A percentile compares a stretch with the other conserved stretches of the same genome.
Conservation (phyloP, 2,113 vertebrate genomes). For the Hirundichthys speculiger region DNA sequence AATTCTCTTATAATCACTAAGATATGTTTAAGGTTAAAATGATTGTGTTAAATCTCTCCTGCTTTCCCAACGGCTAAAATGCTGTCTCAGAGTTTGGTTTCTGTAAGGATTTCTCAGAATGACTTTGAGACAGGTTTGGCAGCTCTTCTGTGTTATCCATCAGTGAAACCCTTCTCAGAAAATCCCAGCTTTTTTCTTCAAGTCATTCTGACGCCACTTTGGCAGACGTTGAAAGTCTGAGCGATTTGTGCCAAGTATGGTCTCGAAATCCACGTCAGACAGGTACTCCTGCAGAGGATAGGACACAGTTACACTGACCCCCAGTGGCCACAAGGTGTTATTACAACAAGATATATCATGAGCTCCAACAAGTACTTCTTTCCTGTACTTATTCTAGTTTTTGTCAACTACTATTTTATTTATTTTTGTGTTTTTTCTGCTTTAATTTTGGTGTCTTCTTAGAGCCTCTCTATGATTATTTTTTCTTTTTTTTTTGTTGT, state of each 20-base stretch:
- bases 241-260: conserved; percentile 85
- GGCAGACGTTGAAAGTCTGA: conserved; percentile 86
- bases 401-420: no score
- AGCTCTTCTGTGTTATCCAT: neutral
- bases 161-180: conserved; percentile 77
- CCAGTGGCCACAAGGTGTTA: conserved; percentile 21
- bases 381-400: no score
- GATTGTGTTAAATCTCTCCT: neutral
- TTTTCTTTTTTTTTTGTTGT: no score
- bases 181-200: conserved; percentile 89
- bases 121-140: neutral
- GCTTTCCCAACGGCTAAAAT: no score
- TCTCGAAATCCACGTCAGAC: conserved; percentile 86
- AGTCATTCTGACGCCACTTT: conserved; percentile 88
- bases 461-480: no score
- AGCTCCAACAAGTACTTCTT: no score
- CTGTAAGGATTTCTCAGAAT: neutral
- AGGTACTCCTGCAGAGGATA: conserved; percentile 81
- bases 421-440: no score
- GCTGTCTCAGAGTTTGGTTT: neutral
- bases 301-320: conserved; percentile 35
- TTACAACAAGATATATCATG: neutral
- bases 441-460: no score
- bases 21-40: neutral
- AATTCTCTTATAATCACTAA: neutral